Percentiles rank a stretch among this genome's conserved stretches.
phyloP scores from a whole-genome alignment of 2,113 vertebrate species.

The Todiramphus saurophagus region DNA sequence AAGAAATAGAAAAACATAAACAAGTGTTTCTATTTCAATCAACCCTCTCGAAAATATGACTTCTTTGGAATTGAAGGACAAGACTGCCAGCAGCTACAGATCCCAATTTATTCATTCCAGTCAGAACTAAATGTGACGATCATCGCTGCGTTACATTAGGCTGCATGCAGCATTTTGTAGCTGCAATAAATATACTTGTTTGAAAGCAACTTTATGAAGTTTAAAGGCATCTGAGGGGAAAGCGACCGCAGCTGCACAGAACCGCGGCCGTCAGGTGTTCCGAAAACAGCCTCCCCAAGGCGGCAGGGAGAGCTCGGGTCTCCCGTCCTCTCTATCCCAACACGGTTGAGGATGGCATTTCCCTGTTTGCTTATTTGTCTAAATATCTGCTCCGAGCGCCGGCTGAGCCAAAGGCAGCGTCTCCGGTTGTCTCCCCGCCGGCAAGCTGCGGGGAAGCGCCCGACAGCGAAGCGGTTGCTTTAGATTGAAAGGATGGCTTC shows the following conservation, averaged over 20 bases:
- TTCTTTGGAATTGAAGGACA: conserved; percentile 27
- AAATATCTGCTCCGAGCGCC: background rate
- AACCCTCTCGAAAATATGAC: background rate
- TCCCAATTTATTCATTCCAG: background rate
- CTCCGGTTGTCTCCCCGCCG: background rate
- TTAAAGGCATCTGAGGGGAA: background rate
- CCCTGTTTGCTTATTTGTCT: background rate
- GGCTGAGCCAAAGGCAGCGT: background rate
- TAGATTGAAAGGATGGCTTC: conserved; percentile 40
- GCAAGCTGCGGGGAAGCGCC: background rate
- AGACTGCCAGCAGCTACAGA: background rate
- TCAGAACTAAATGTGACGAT: background rate
- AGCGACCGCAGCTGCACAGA: background rate
- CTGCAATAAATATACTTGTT: background rate
- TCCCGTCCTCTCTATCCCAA: background rate
- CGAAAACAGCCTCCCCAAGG: background rate
- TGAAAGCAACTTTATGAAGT: conserved; percentile 46
- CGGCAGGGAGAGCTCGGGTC: background rate
- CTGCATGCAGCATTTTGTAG: background rate
- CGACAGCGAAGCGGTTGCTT: background rate
- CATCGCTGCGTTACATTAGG: background rate
- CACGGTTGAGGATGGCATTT: background rate
- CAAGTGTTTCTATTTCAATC: conserved; percentile 50
- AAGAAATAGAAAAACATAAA: conserved; percentile 33
- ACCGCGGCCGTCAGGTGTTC: background rate